Percentiles rank a stretch among this genome's conserved stretches.
phyloP scores from a whole-genome alignment of 2,113 vertebrate species.

The Chaetura pelagica region DNA sequence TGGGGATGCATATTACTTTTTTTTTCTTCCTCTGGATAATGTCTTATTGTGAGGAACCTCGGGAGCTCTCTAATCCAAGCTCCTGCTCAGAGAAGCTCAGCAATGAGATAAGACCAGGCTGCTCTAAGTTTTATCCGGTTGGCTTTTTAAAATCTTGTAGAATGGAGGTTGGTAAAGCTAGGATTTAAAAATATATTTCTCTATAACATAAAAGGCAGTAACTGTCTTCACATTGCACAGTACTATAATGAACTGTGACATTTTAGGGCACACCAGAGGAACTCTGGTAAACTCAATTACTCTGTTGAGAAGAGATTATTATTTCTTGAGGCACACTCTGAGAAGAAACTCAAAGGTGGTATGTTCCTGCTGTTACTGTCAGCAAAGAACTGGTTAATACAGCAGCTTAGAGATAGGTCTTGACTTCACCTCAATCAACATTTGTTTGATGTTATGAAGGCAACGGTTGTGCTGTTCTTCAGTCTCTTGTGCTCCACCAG shows the following conservation, averaged over 20 bases:
- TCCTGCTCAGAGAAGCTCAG: neutral
- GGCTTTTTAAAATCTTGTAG: neutral
- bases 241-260: neutral
- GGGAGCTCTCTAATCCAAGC: neutral
- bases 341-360: neutral
- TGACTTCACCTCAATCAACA: neutral
- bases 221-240: neutral
- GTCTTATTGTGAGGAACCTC: neutral
- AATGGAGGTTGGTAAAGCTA: neutral
- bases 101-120: neutral
- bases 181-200: neutral
- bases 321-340: neutral
- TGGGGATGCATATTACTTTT: accelerated
- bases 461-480: neutral
- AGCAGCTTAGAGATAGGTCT: neutral
- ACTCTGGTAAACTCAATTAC: neutral
- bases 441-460: neutral
- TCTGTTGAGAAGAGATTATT: neutral
- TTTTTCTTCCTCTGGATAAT: neutral
- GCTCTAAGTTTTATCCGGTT: neutral
- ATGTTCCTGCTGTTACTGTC: neutral
- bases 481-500: neutral
- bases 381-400: neutral
- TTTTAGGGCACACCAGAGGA: neutral
- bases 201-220: neutral